Conservation (phyloP, 2,113 vertebrate species). For the Pterocles gutturalis region DNA sequence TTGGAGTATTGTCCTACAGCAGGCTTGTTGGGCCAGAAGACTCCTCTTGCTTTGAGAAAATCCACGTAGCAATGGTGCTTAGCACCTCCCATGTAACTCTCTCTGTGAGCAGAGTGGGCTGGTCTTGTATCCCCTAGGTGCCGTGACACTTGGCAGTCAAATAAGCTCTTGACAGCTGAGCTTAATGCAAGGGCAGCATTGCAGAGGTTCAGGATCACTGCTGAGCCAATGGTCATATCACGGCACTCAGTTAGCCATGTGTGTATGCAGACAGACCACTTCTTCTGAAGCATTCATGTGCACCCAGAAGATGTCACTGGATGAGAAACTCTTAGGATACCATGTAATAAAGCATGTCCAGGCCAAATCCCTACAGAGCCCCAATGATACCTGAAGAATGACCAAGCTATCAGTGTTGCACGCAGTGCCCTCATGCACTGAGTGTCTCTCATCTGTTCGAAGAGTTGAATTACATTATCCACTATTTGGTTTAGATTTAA, state of each 20-base stretch:
- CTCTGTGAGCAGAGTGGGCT: background rate
- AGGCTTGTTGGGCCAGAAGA: background rate
- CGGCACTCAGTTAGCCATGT: background rate
- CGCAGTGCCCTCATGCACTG: background rate
- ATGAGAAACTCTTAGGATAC: background rate
- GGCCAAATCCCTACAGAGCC: background rate
- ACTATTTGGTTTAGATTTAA: background rate
- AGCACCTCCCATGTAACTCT: background rate
- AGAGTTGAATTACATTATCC: background rate
- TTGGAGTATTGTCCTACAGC: background rate
- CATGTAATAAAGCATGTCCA: background rate
- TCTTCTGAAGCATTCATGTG: background rate
- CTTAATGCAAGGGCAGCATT: background rate
- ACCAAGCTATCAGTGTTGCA: rapidly evolving
- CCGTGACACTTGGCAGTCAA: background rate
- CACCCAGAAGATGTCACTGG: background rate
- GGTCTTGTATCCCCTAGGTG: background rate
- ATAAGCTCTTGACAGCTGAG: background rate
- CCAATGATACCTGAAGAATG: background rate
- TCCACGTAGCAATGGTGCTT: no score
- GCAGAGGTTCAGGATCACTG: background rate
- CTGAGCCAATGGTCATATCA: background rate
- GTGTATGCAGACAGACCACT: background rate
- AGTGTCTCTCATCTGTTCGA: background rate
- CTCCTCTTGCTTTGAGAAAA: background rate